Percentiles rank a stretch among this genome's conserved stretches.
These are phyloP conservation scores for Ischnus inquisitorius DNA, from an alignment of 2,888 invertebrate species.

Conservation along the genomic window DNA sequence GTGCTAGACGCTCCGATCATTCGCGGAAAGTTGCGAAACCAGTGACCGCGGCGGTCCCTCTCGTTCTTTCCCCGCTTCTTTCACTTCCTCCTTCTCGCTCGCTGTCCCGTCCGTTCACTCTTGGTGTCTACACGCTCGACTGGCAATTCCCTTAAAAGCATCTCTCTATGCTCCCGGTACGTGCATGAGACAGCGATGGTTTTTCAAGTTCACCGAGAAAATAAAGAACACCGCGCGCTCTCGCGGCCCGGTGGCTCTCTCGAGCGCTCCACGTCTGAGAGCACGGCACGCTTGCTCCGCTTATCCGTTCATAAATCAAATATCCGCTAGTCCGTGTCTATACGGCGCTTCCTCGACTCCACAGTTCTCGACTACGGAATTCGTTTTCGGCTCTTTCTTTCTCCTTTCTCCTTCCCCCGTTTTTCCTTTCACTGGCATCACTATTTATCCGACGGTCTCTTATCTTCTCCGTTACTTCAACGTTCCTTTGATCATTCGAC, in stretches of 20 bases:
- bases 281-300: slow-evolving; percentile 15
- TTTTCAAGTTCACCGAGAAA: slow-evolving; percentile 5
- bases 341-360: slow-evolving; percentile 1
- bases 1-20: slow-evolving; percentile 36
- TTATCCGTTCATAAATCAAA: slow-evolving; percentile 70
- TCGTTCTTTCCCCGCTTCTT: slow-evolving; percentile 2
- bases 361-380: not conserved
- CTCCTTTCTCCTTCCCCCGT: not conserved
- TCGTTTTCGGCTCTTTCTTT: not conserved
- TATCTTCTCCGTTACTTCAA: not conserved
- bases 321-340: slow-evolving; percentile 46
- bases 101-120: not conserved
- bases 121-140: slow-evolving; percentile 11
- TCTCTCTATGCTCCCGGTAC: slow-evolving; percentile 30
- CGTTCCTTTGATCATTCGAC: not conserved
- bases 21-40: slow-evolving; percentile 16
- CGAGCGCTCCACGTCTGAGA: not conserved
- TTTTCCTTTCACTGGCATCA: not conserved
- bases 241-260: slow-evolving; percentile 14
- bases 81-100: not conserved
- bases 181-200: slow-evolving; percentile 39
- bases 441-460: not conserved
- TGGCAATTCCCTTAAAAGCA: slow-evolving; percentile 70
- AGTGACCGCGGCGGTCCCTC: slow-evolving; percentile 20
- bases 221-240: slow-evolving; percentile 21